Evolutionary conservation across 2,113 vertebrate species (phyloP).

Genomic region (Spea multiplicata): DNA sequence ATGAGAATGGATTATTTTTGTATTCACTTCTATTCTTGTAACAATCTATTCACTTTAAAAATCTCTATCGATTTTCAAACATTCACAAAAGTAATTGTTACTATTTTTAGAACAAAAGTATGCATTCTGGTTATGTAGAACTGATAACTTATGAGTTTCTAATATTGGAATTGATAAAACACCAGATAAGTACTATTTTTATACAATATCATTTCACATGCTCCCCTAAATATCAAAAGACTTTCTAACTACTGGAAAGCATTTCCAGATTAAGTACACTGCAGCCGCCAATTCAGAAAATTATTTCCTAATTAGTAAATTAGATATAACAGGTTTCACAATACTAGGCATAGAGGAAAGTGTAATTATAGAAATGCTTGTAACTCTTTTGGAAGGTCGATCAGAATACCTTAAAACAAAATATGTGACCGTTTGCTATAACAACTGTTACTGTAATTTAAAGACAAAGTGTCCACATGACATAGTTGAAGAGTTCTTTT

Average conservation of each 20-base stretch:
- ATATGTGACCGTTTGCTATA: too few relatives aligned
- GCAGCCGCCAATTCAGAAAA: constrained; percentile 1
- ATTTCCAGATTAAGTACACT: not conserved
- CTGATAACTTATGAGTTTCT: constrained; percentile 12
- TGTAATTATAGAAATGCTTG: too few relatives aligned
- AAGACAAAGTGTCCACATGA: too few relatives aligned
- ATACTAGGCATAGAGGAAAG: too few relatives aligned
- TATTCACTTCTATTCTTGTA: constrained; percentile 49
- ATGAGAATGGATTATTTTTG: constrained; percentile 49
- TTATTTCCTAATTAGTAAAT: constrained; percentile 17
- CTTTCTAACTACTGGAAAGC: constrained; percentile 10
- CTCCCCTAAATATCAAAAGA: constrained; percentile 23
- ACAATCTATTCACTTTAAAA: constrained; percentile 47
- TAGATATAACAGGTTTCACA: too few relatives aligned
- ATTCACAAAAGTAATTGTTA: constrained; percentile 43
- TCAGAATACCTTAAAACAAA: too few relatives aligned
- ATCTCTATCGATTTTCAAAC: constrained; percentile 47
- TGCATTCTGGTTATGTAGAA: constrained; percentile 40
- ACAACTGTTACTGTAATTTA: too few relatives aligned
- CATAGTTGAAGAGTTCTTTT: too few relatives aligned
- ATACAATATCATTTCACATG: constrained; percentile 23
- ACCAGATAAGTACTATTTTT: constrained; percentile 24
- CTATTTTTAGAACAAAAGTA: constrained; percentile 39
- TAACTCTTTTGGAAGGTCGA: too few relatives aligned
- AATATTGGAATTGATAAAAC: constrained; percentile 25